phyloP scores from a whole-genome alignment of 2,888 invertebrate genomes.

The Cistogaster globosa region DNA sequence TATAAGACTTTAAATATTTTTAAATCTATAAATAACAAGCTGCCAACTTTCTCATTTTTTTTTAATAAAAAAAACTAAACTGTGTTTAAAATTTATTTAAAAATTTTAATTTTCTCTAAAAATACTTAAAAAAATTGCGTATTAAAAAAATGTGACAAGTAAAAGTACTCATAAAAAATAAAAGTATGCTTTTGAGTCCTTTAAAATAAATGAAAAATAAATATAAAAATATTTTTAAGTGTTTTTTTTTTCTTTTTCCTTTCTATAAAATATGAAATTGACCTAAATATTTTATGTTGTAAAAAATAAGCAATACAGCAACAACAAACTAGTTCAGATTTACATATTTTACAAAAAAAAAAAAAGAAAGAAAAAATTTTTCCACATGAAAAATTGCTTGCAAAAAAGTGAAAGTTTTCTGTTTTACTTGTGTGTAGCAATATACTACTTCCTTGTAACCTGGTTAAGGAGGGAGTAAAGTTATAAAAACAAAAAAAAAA shows the following conservation, averaged over 20 bases:
- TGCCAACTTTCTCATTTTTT: conserved; percentile 35
- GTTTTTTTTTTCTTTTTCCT: not conserved
- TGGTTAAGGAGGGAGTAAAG: not conserved
- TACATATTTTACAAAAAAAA: conserved; percentile 31
- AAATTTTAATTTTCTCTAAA: not conserved
- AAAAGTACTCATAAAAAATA: not conserved
- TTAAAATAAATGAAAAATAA: conserved; percentile 9
- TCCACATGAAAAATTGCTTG: conserved; percentile 11
- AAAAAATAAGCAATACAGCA: not conserved
- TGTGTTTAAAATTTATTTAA: not conserved
- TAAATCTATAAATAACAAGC: conserved; percentile 42
- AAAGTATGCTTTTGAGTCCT: conserved; percentile 6
- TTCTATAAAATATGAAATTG: conserved; percentile 34
- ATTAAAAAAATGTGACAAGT: not conserved
- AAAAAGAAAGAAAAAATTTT: not conserved
- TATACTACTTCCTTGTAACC: not conserved
- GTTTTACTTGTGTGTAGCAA: not conserved
- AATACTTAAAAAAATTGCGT: not conserved
- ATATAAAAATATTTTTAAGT: not conserved
- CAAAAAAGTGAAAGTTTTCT: conserved; percentile 54
- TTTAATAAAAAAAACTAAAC: not conserved
- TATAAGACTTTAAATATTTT: conserved; percentile 32
- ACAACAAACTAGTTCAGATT: conserved; percentile 28
- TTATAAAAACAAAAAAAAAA: not conserved
- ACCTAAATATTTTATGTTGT: conserved; percentile 56